Base-by-base conservation (phyloP, 2,797 vertebrate genomes). In the Schizopygopsis malacanthus region DNA sequence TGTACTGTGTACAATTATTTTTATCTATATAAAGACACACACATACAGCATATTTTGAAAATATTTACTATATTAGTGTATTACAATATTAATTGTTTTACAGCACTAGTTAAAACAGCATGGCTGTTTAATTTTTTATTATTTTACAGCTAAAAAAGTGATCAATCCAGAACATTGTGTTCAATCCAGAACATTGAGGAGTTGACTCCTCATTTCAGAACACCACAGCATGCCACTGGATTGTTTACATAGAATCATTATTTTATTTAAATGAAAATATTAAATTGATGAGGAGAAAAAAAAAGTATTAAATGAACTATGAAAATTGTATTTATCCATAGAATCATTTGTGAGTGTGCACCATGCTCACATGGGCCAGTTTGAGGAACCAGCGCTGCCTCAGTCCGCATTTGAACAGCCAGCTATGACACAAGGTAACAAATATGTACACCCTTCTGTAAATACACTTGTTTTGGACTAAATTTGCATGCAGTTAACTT, bases 321-420 rank as follows among this genome's bases (percentile, higher is more conserved):
- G 8, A 52, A 54, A 37, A 73, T 28, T 11, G 1, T 59, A 5
- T 81, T 69, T 50, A 52, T 87, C 63, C 65, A 78, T 94, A 99
- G 98, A 98, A 89, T 95, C 97, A 4, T 99, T 97, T 92, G 97
- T 97, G 92, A 95, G 95, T 22, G 92, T 96, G 0, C 97, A 97
- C 77, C 96, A 97, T 93, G 20, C 95, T 81, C 98, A 96, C 86
- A 96, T 99, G 84, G 94, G 93, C 90, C 98, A 97, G 25, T 99
- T 97, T 92, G 97, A 97, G 37, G 94, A 97, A 12, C 95, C 96
- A 81, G 81, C 94, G 4, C 94, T 98, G 80, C 92, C 96, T 3
- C 97, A 97, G 91, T 96, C 96, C 37, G 59, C 96, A 2, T 99
- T 97, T 90, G 97, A 98, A 89, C 97, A 98, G 41, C 96, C 97